A percentile compares a stretch with the other conserved stretches of the same genome.
Evolutionary conservation across 2,113 vertebrate species (phyloP).

Genomic region (Macaca mulatta): DNA sequence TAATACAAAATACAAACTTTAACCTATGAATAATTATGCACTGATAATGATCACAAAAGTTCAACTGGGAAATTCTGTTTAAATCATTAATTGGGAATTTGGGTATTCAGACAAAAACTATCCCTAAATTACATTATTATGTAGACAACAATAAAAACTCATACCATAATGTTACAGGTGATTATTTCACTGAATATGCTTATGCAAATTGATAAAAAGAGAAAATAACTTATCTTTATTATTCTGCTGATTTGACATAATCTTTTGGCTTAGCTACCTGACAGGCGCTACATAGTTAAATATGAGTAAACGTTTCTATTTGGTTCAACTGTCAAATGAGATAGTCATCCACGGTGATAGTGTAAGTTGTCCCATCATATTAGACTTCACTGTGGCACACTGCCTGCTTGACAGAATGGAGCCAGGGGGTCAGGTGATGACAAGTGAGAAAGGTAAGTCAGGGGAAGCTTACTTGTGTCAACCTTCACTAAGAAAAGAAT

Average conservation of each 20-base stretch:
- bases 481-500: slow-evolving; percentile 66
- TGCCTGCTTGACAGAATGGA: slow-evolving; percentile 75
- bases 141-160: slow-evolving; percentile 71
- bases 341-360: slow-evolving; percentile 59
- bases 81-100: neutral
- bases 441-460: slow-evolving; percentile 86
- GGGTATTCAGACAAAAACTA: slow-evolving; percentile 43
- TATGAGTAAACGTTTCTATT: slow-evolving; percentile 75
- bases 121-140: slow-evolving; percentile 57
- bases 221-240: slow-evolving; percentile 72
- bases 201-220: slow-evolving; percentile 80
- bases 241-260: slow-evolving; percentile 76
- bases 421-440: slow-evolving; percentile 82
- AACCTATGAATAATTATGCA: neutral
- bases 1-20: neutral
- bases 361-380: slow-evolving; percentile 85
- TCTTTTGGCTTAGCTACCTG: slow-evolving; percentile 83
- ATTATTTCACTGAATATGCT: slow-evolving; percentile 66
- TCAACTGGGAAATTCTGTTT: slow-evolving; percentile 1
- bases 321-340: slow-evolving; percentile 79
- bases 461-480: slow-evolving; percentile 79
- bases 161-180: slow-evolving; percentile 47
- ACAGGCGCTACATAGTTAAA: slow-evolving; percentile 72
- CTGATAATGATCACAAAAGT: neutral
- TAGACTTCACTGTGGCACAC: slow-evolving; percentile 70